These are phyloP conservation scores for Simalia tracyae DNA, from an alignment of 2,797 vertebrate species.

Conservation along the genomic window DNA sequence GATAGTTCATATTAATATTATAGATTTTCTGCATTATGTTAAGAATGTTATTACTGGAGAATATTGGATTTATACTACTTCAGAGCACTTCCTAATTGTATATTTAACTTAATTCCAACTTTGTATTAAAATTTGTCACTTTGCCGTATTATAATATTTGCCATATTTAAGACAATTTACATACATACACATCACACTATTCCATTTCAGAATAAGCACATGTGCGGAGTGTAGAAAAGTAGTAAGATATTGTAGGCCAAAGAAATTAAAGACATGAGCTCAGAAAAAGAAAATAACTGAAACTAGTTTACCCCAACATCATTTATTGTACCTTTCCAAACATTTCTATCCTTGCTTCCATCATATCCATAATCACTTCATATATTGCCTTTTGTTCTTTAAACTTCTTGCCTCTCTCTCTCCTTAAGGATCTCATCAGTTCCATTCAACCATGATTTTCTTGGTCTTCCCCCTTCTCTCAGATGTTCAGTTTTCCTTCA, in stretches of 20 bases:
- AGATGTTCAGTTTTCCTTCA: too few relatives aligned
- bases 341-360: not conserved
- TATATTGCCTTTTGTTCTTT: not conserved
- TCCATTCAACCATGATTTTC: too few relatives aligned
- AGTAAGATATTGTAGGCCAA: not conserved
- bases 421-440: too few relatives aligned
- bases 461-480: too few relatives aligned
- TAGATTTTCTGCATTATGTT: not conserved
- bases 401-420: not conserved
- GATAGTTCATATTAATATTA: not conserved
- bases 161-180: not conserved
- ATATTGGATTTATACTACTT: not conserved
- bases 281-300: not conserved
- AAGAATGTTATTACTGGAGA: not conserved
- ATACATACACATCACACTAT: not conserved
- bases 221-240: not conserved
- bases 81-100: not conserved
- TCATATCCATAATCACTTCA: not conserved
- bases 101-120: not conserved
- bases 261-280: not conserved
- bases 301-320: not conserved
- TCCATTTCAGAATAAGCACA: not conserved
- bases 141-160: not conserved
- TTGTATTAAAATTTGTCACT: not conserved
- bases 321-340: not conserved